Conservation (phyloP, 2,888 invertebrate species). For the Trisateles emortualis region DNA sequence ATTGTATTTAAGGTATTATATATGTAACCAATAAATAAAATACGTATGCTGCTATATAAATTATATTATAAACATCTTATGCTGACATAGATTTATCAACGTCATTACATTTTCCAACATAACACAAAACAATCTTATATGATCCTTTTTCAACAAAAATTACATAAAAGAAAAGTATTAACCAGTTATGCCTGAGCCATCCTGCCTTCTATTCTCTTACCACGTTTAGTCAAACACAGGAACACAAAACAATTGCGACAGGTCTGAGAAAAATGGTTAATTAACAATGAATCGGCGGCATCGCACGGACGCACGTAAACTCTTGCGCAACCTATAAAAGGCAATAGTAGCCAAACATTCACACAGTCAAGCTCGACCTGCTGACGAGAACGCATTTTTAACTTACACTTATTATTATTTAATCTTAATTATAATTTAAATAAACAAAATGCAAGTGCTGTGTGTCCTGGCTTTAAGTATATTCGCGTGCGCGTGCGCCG, state of each 20-base stretch:
- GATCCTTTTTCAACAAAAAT: background rate
- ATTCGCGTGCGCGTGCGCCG: conserved; percentile 52
- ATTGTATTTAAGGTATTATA: no score
- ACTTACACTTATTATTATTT: conserved; percentile 29
- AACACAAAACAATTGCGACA: conserved; percentile 16
- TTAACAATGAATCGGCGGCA: conserved; percentile 34
- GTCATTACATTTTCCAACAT: no score
- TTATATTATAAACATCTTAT: no score
- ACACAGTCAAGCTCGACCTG: conserved; percentile 41
- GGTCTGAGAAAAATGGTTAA: conserved; percentile 36
- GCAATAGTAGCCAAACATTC: conserved; percentile 21
- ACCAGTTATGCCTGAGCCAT: conserved; percentile 11
- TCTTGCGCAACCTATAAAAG: conserved; percentile 61
- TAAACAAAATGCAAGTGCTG: conserved; percentile 63
- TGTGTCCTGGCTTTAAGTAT: conserved; percentile 56
- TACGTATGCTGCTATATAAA: no score
- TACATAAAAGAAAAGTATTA: background rate
- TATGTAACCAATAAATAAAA: no score
- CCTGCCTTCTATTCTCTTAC: conserved; percentile 5
- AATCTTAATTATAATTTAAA: conserved; percentile 33
- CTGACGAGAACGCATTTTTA: conserved; percentile 24
- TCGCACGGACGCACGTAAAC: conserved; percentile 3
- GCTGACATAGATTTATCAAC: no score
- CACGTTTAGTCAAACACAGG: conserved; percentile 14
- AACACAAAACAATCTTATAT: no score